These are phyloP conservation scores for Loxodonta africana DNA, from an alignment of 2,113 vertebrate species.

Conservation along the genomic window DNA sequence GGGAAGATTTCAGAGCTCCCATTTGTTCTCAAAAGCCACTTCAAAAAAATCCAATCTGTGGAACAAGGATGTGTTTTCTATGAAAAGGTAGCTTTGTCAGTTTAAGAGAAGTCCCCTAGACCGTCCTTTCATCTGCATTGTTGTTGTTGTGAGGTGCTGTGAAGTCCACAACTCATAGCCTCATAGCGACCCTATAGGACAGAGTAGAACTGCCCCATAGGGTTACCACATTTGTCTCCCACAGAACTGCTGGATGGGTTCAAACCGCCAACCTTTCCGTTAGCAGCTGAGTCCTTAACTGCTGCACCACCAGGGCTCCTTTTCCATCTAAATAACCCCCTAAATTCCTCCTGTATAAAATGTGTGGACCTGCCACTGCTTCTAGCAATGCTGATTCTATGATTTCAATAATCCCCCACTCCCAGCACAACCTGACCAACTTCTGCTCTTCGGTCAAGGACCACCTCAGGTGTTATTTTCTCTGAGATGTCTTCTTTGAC, in stretches of 20 bases:
- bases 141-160: too few relatives aligned
- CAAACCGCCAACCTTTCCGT: too few relatives aligned
- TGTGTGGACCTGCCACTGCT: neutral
- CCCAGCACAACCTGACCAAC: neutral
- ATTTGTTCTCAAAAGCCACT: neutral
- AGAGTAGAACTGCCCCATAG: too few relatives aligned
- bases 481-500: constrained; percentile 5
- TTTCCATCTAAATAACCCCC: neutral
- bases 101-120: constrained; percentile 15
- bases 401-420: neutral
- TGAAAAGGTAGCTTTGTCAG: neutral
- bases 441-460: constrained; percentile 30
- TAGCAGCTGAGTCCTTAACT: too few relatives aligned
- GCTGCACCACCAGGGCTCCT: too few relatives aligned
- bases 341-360: neutral
- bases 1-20: neutral
- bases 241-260: too few relatives aligned
- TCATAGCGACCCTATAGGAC: too few relatives aligned
- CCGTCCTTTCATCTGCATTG: neutral
- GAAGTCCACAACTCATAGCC: too few relatives aligned
- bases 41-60: constrained; percentile 6
- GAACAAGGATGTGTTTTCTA: neutral
- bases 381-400: constrained; percentile 27
- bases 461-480: neutral
- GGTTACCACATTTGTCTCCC: too few relatives aligned